Percentiles rank a stretch among this genome's conserved stretches.
phyloP scores from a whole-genome alignment of 1,140 invertebrate species.

The Bombus confusus region DNA sequence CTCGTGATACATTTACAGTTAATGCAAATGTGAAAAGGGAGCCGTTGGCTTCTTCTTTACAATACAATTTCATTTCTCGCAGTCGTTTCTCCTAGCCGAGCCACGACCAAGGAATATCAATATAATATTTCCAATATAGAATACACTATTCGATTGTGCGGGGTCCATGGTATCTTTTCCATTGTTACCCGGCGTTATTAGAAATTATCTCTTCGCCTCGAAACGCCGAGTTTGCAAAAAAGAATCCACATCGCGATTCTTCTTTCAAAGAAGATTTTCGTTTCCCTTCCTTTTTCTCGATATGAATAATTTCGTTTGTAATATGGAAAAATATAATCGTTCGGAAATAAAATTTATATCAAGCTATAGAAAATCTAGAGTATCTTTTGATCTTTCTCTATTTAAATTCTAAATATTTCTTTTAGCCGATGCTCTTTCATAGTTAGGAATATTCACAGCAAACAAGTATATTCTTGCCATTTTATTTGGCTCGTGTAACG shows the following conservation, averaged over 20 bases:
- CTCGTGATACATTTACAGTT: slow-evolving; percentile 54
- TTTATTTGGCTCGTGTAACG: not conserved
- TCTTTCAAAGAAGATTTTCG: not conserved
- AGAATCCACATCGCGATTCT: too few species aligned
- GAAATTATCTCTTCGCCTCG: not conserved
- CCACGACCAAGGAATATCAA: slow-evolving; percentile 11
- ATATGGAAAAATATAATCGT: not conserved
- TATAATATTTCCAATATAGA: slow-evolving; percentile 17
- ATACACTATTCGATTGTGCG: not conserved
- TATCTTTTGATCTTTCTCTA: not conserved
- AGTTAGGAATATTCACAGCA: not conserved
- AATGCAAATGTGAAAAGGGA: slow-evolving; percentile 60
- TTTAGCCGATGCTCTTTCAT: not conserved
- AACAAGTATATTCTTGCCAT: not conserved
- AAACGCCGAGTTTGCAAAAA: not conserved
- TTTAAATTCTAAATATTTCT: not conserved
- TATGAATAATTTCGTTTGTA: not conserved
- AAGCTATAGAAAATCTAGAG: not conserved
- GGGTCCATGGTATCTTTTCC: not conserved
- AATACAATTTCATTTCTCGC: slow-evolving; percentile 56
- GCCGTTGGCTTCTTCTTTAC: slow-evolving; percentile 43
- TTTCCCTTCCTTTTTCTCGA: not conserved
- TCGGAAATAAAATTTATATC: not conserved
- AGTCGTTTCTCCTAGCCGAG: slow-evolving; percentile 7
- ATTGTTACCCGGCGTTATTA: slow-evolving; percentile 4